Evolutionary conservation across 2,888 invertebrate genomes (phyloP).

Genomic region (Rugalucina vietnamica): DNA sequence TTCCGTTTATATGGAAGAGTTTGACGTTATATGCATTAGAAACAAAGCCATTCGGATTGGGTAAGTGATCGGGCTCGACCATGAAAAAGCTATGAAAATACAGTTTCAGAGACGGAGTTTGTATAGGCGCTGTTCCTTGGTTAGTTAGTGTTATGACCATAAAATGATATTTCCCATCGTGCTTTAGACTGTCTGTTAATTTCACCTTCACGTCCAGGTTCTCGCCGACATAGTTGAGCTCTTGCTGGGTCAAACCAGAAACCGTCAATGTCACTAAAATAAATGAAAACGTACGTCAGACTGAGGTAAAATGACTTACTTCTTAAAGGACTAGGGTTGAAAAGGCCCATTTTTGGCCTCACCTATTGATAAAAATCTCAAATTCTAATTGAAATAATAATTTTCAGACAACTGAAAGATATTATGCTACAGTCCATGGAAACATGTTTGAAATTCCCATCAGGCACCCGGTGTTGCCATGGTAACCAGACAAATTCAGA

Average conservation of each 20-base stretch:
- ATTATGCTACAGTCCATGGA: too few species aligned
- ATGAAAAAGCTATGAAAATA: conserved; percentile 76
- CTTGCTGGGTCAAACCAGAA: conserved; percentile 40
- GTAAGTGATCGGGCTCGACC: conserved; percentile 72
- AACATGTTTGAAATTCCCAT: too few species aligned
- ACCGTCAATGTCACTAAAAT: conserved; percentile 17
- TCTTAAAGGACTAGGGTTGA: too few species aligned
- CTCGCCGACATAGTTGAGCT: conserved; percentile 52
- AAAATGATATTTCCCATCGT: conserved; percentile 60
- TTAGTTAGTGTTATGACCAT: conserved; percentile 60
- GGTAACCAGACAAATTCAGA: too few species aligned
- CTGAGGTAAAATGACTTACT: too few species aligned
- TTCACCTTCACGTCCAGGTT: conserved; percentile 55
- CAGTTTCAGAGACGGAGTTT: conserved; percentile 59
- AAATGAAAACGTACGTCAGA: too few species aligned
- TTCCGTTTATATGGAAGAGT: conserved; percentile 72
- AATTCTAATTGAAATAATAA: too few species aligned
- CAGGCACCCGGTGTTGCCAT: too few species aligned
- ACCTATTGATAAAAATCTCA: too few species aligned
- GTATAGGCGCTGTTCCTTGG: conserved; percentile 47
- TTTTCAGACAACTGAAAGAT: too few species aligned
- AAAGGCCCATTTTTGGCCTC: too few species aligned
- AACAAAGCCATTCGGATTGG: conserved; percentile 58
- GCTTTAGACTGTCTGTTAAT: conserved; percentile 58
- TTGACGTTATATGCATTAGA: conserved; percentile 60